Percentiles rank a stretch among this genome's conserved stretches.
Evolutionary conservation across 1,140 invertebrate genomes (phyloP).

Genomic region (Apis cerana): DNA sequence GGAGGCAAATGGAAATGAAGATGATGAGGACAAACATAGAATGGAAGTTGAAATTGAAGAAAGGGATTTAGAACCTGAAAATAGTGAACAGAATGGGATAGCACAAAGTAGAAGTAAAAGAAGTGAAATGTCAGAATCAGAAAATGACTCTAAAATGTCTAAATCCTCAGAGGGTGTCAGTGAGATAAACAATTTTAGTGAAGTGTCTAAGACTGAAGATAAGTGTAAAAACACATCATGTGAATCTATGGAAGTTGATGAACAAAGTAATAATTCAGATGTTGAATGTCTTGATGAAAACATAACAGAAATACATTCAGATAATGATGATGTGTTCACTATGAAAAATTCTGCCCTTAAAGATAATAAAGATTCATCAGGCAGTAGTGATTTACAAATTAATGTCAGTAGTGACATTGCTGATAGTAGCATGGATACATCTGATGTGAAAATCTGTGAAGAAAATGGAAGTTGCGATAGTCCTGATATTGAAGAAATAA

Average conservation of each 20-base stretch:
- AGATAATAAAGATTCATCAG: conserved; percentile 50
- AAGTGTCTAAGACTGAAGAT: conserved; percentile 69
- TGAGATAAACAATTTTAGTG: conserved; percentile 71
- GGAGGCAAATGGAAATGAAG: conserved; percentile 64
- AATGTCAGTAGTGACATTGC: conserved; percentile 61
- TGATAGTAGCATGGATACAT: conserved; percentile 70
- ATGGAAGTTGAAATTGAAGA: conserved; percentile 60
- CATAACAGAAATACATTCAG: conserved; percentile 65
- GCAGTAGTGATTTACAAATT: conserved; percentile 39
- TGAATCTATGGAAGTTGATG: conserved; percentile 77
- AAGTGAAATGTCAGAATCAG: conserved; percentile 43
- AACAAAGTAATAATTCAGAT: conserved; percentile 75
- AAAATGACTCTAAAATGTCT: conserved; percentile 54
- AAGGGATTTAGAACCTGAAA: conserved; percentile 44
- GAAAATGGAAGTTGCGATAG: conserved; percentile 78
- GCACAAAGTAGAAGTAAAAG: conserved; percentile 40
- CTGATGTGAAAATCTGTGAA: conserved; percentile 75
- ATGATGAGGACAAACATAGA: conserved; percentile 71
- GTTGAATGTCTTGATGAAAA: conserved; percentile 77
- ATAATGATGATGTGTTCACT: conserved; percentile 73
- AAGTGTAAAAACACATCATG: conserved; percentile 64
- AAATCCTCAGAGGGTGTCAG: conserved; percentile 61
- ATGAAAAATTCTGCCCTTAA: conserved; percentile 60
- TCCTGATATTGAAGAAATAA: conserved; percentile 78
- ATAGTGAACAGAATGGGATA: conserved; percentile 54